Evolutionary conservation across 2,888 invertebrate genomes (phyloP), one percentile per base, ranked within the genome.

Genomic region (Aspidiotus rigidus): DNA sequence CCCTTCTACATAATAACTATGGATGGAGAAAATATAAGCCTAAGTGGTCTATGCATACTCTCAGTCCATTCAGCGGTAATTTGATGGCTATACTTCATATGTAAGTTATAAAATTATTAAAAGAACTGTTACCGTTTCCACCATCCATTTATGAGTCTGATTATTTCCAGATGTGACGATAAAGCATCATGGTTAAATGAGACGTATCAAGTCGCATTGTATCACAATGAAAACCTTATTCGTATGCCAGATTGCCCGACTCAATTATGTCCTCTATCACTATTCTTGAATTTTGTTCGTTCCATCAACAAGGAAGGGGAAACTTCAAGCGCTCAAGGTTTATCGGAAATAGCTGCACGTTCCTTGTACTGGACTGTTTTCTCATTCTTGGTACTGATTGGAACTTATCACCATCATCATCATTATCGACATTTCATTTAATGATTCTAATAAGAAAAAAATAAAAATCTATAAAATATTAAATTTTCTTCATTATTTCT

Each of bases 211-310:
- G 17, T 55, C 17, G 56, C 17, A 17, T 55, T 55, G 9, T 55
- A 55, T n/a, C 15, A 55, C n/a, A 55, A 55, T n/a, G 56, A 55
- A 55, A 55, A 55, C 15, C 10, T 55, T 9, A n/a, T 55, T 9
- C 10, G 8, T 16, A 13, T 55, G 15, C 56, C 56, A 6, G 56
- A 17, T 2, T 55, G 56, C 5, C 13, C 10, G 17, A n/a, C 16
- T 55, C 16, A n/a, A 9, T 16, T 13, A 2, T 55, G 56, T n/a
- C 17, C 56, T 8, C 28, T 28, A 28, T 28, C 28, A 5, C 28
- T 3, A 5, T 28, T 28, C 5, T 28, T 28, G 28, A 28, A 28
- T 28, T 3, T 28, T 5, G 28, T 28, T 3, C 28, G 28, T 28
- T 28, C 28, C 28, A 28, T 3, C 28, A 28, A 28, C 28, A 28